A percentile compares a stretch with the other conserved stretches of the same genome.
Evolutionary conservation across 2,113 vertebrate species (phyloP).

Genomic region (Acinonyx jubatus): DNA sequence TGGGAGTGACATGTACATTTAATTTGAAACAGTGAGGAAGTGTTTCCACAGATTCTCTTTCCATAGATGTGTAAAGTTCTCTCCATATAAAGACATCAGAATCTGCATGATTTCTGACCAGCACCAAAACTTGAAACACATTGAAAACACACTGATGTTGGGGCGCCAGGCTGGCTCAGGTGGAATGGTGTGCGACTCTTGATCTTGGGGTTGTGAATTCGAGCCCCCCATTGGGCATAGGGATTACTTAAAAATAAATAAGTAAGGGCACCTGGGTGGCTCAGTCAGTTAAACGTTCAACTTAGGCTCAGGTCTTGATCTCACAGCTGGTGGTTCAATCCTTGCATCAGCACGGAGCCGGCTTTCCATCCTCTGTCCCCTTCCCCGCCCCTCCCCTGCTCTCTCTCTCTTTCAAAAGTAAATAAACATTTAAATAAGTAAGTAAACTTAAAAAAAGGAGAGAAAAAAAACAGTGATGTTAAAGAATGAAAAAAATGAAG

Average conservation of each 20-base stretch:
- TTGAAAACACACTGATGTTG: not conserved
- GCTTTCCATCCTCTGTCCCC: too few species aligned
- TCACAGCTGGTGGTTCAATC: too few species aligned
- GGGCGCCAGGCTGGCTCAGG: not conserved
- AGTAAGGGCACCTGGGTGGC: too few species aligned
- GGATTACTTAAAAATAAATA: too few species aligned
- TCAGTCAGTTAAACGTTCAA: too few species aligned
- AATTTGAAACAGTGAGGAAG: slow-evolving; percentile 13
- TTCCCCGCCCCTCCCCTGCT: too few species aligned
- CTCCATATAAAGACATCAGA: not conserved
- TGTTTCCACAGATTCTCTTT: not conserved
- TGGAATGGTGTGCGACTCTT: not conserved
- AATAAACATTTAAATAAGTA: not conserved
- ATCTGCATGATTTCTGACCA: not conserved
- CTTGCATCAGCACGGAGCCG: too few species aligned
- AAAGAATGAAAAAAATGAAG: not conserved
- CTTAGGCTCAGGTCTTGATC: too few species aligned
- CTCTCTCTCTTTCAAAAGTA: too few species aligned
- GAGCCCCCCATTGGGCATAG: not conserved
- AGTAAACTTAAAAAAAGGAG: not conserved
- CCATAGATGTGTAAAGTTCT: not conserved
- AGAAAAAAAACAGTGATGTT: not conserved
- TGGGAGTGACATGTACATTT: slow-evolving; percentile 39
- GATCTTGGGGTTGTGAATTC: not conserved
- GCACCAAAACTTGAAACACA: not conserved